phyloP scores from a whole-genome alignment of 2,888 invertebrate genomes.

The Acanthacorydalis orientalis region DNA sequence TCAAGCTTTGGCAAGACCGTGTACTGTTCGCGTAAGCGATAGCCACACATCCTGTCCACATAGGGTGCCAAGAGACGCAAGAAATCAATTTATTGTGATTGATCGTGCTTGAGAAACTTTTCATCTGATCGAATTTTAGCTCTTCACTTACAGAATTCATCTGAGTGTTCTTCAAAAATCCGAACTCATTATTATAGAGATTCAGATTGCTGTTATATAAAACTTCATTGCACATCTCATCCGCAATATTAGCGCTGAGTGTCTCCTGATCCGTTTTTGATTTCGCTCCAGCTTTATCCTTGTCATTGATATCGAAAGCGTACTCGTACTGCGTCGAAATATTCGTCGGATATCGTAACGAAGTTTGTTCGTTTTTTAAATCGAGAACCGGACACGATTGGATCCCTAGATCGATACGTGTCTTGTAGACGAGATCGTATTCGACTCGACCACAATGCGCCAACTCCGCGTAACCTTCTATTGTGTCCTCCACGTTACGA shows the following conservation, averaged over 20 bases:
- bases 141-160: too few species aligned
- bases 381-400: constrained; percentile 33
- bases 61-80: constrained; percentile 50
- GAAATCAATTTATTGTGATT: constrained; percentile 43
- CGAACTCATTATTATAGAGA: too few species aligned
- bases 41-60: constrained; percentile 49
- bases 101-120: too few species aligned
- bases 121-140: too few species aligned
- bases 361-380: constrained; percentile 43
- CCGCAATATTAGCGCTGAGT: too few species aligned
- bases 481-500: constrained; percentile 35
- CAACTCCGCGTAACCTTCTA: constrained; percentile 54
- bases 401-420: constrained; percentile 35
- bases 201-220: too few species aligned
- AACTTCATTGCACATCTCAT: too few species aligned
- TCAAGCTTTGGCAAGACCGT: constrained; percentile 15
- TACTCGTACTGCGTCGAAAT: too few species aligned
- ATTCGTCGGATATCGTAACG: constrained; percentile 20
- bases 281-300: too few species aligned
- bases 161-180: too few species aligned
- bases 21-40: constrained; percentile 46
- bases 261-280: too few species aligned
- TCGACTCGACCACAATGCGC: constrained; percentile 33
- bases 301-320: too few species aligned
- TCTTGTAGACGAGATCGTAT: constrained; percentile 36